phyloP scores from a whole-genome alignment of 2,888 invertebrate genomes.

The Chrysina gloriosa region DNA sequence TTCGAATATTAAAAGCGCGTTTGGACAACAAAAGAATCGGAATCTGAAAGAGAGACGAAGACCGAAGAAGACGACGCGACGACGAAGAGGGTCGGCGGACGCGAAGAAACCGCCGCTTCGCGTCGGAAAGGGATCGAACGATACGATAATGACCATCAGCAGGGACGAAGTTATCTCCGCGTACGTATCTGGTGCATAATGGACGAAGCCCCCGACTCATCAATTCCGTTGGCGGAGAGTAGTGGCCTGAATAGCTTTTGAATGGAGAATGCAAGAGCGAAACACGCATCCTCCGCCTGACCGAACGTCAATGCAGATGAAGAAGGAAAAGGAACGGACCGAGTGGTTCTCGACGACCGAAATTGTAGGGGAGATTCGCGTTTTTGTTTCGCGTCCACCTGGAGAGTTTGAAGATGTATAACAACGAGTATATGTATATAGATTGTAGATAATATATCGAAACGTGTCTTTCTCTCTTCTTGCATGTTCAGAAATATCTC shows the following conservation, averaged over 20 bases:
- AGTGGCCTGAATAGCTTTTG: conserved; percentile 21
- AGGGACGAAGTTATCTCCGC: conserved; percentile 4
- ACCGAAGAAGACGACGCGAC: not conserved
- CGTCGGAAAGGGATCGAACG: not conserved
- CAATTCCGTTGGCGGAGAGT: conserved; percentile 8
- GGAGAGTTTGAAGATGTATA: no score
- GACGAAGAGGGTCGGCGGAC: no score
- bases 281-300: conserved; percentile 17
- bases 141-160: not conserved
- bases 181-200: conserved; percentile 14
- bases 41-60: not conserved
- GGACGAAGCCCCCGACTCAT: conserved; percentile 20
- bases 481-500: no score
- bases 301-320: conserved; percentile 20
- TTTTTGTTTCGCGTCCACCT: not conserved
- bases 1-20: conserved; percentile 14
- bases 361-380: not conserved
- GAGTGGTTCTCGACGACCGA: not conserved
- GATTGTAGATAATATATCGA: no score
- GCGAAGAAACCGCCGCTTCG: no score
- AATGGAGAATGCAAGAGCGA: conserved; percentile 17
- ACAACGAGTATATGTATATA: no score
- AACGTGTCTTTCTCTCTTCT: no score
- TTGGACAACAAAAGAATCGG: not conserved
- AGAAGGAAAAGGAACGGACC: not conserved